Evolutionary conservation across 2,888 invertebrate genomes (phyloP).

Genomic region (Heliconius sara): DNA sequence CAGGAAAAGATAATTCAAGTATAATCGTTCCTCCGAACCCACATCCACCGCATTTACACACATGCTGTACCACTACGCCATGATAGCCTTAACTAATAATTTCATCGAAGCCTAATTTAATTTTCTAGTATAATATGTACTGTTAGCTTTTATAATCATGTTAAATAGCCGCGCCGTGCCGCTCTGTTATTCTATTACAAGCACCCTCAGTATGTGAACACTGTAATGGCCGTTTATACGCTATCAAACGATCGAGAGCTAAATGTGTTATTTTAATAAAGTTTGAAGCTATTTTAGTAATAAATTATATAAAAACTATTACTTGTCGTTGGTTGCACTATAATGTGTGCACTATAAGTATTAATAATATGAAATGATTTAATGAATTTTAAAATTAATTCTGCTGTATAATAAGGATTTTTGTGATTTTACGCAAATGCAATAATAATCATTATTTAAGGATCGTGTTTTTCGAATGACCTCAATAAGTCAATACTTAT

Average conservation of each 20-base stretch:
- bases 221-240: slow-evolving; percentile 14
- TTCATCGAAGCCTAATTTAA: slow-evolving; percentile 10
- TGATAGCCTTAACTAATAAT: not conserved
- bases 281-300: not conserved
- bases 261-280: slow-evolving; percentile 8
- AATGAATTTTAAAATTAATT: no score
- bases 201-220: slow-evolving; percentile 8
- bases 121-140: not conserved
- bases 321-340: not conserved
- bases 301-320: not conserved
- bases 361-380: no score
- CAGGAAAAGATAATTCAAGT: not conserved
- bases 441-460: no score
- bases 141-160: slow-evolving; percentile 7
- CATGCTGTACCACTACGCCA: not conserved
- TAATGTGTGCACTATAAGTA: no score
- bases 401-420: no score
- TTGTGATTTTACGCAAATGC: no score
- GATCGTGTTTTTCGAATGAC: no score
- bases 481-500: no score
- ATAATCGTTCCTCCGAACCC: not conserved
- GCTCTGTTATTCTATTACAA: slow-evolving; percentile 15
- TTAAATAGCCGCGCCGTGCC: not conserved
- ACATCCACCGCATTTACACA: not conserved
- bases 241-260: slow-evolving; percentile 2